phyloP scores from a whole-genome alignment of 2,113 vertebrate species.

The Chaetops frenatus region DNA sequence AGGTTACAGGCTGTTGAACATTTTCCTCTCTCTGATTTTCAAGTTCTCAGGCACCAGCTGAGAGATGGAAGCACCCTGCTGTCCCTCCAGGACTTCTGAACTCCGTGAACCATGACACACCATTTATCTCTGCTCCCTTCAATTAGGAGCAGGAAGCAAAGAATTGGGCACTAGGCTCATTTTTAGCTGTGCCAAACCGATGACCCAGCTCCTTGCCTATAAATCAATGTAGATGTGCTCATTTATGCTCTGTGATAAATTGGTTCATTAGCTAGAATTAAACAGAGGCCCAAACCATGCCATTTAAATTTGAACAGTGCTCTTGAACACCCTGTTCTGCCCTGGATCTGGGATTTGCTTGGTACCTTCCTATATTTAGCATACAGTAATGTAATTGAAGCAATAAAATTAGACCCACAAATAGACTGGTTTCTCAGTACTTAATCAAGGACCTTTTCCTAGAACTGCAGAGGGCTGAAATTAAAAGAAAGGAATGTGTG shows the following conservation, averaged over 20 bases:
- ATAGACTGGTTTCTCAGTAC: slow-evolving; percentile 53
- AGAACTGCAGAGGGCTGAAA: slow-evolving; percentile 56
- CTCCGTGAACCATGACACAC: neutral
- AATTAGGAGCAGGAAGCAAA: neutral
- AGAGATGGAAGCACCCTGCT: neutral
- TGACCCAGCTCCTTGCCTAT: neutral
- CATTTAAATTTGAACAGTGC: neutral
- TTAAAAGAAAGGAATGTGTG: slow-evolving; percentile 60
- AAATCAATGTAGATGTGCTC: slow-evolving; percentile 33
- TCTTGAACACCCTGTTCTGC: slow-evolving; percentile 44
- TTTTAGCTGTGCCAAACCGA: neutral
- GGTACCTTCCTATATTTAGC: slow-evolving; percentile 57
- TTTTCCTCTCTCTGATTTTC: neutral
- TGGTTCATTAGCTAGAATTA: slow-evolving; percentile 39
- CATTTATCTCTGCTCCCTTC: neutral
- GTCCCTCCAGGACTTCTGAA: neutral
- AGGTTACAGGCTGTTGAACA: neutral
- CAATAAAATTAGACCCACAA: slow-evolving; percentile 50
- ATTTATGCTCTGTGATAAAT: neutral
- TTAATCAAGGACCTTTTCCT: slow-evolving; percentile 57
- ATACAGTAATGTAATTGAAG: slow-evolving; percentile 58
- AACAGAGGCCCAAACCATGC: neutral
- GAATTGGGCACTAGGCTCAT: neutral
- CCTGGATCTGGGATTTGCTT: slow-evolving; percentile 25
- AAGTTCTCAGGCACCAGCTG: neutral